A percentile compares a stretch with the other conserved stretches of the same genome.
phyloP scores from a whole-genome alignment of 2,888 invertebrate genomes.

The Tachina lurida region DNA sequence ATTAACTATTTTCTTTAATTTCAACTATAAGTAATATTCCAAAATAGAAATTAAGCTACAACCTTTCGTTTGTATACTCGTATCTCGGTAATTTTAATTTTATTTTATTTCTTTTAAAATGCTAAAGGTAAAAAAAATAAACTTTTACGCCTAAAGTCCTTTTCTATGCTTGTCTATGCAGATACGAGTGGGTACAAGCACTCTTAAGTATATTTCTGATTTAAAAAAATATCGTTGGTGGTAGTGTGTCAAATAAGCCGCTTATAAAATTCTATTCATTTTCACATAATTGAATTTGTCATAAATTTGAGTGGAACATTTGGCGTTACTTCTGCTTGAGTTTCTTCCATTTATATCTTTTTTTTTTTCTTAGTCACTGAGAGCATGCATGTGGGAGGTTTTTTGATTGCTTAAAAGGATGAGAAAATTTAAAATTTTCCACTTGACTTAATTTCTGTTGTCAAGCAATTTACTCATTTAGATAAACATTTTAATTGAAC shows the following conservation, averaged over 20 bases:
- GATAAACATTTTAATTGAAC: neutral
- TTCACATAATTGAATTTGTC: slow-evolving; percentile 82
- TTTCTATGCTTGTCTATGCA: too few species aligned
- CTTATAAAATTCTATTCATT: slow-evolving; percentile 82
- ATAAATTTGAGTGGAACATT: slow-evolving; percentile 64
- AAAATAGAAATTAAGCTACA: too few species aligned
- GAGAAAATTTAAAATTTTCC: slow-evolving; percentile 83
- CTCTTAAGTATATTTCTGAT: slow-evolving; percentile 50
- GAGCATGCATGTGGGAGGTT: slow-evolving; percentile 3
- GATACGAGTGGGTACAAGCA: too few species aligned
- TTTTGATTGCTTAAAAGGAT: slow-evolving; percentile 78
- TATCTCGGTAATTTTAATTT: too few species aligned
- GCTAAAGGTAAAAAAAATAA: too few species aligned
- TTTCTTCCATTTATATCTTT: neutral
- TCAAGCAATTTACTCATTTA: slow-evolving; percentile 79
- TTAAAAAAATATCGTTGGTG: slow-evolving; percentile 69
- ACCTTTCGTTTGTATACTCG: too few species aligned
- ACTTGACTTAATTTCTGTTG: slow-evolving; percentile 82
- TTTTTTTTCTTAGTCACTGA: slow-evolving; percentile 1
- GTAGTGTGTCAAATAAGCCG: slow-evolving; percentile 81
- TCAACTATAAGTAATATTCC: too few species aligned
- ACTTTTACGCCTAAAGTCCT: too few species aligned
- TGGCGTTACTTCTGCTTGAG: slow-evolving; percentile 49
- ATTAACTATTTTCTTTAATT: too few species aligned
- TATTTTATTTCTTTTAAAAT: too few species aligned